A percentile compares a stretch with the other conserved stretches of the same genome.
Evolutionary conservation across 2,113 vertebrate genomes (phyloP).

Genomic region (Anser brachyrhynchus): DNA sequence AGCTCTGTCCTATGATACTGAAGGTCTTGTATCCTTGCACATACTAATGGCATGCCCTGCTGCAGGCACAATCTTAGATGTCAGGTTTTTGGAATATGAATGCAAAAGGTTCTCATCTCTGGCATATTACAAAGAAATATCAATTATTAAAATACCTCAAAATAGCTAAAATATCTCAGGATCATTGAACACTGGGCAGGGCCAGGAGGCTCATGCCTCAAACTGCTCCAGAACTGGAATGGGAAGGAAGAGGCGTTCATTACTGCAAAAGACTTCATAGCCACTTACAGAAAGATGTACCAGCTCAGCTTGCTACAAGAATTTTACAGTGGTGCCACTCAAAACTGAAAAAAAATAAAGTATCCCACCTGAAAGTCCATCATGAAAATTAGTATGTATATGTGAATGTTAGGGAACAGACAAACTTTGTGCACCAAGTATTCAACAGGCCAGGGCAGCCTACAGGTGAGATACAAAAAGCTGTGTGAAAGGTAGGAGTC

Average conservation of each 20-base stretch:
- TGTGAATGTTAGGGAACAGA: neutral
- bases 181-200: neutral
- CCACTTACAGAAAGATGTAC: neutral
- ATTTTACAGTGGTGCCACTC: neutral
- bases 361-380: neutral
- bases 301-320: neutral
- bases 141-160: neutral
- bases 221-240: fast-evolving
- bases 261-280: neutral
- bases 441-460: fast-evolving
- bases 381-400: neutral
- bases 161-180: neutral
- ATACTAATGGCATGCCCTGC: neutral
- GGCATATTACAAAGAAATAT: neutral
- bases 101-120: neutral
- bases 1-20: neutral
- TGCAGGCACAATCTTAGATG: neutral
- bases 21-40: fast-evolving
- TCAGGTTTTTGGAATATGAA: neutral
- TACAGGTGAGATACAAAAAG: neutral
- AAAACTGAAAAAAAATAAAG: neutral
- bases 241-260: neutral
- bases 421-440: neutral
- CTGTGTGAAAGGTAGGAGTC: neutral
- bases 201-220: neutral